Conservation (phyloP, 2,113 vertebrate genomes). For the Gulo gulo region DNA sequence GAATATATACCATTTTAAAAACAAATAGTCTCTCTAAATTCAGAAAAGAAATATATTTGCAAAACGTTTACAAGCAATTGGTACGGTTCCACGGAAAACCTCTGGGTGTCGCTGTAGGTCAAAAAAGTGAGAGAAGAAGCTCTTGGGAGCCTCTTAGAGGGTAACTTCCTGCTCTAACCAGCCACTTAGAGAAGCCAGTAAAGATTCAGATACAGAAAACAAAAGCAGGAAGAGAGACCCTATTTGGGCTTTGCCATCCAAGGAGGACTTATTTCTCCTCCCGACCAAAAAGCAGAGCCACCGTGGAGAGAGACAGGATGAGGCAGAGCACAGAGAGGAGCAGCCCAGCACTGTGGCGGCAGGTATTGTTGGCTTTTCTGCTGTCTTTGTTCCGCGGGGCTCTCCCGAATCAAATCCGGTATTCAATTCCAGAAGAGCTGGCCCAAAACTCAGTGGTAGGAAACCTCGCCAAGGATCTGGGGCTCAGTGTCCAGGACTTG, state of each 20-base stretch:
- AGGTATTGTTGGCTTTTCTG: constrained; percentile 68
- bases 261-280: neutral
- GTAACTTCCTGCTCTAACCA: constrained; percentile 36
- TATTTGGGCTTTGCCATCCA: neutral
- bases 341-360: neutral
- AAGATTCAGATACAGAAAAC: neutral
- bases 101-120: constrained; percentile 68
- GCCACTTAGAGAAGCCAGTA: neutral
- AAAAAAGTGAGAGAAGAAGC: neutral
- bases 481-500: constrained; percentile 80
- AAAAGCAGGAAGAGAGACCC: neutral
- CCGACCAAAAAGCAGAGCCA: neutral
- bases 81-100: constrained; percentile 54
- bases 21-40: neutral
- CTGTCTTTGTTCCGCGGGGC: constrained; percentile 50
- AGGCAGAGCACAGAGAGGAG: neutral
- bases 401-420: constrained; percentile 81
- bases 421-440: constrained; percentile 87
- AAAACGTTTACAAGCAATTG: neutral
- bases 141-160: neutral
- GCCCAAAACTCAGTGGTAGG: constrained; percentile 84
- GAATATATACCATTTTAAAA: neutral
- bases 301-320: constrained; percentile 23
- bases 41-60: neutral
- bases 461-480: constrained; percentile 86